phyloP scores from a whole-genome alignment of 2,113 vertebrate species.

The Fregetta grallaria region DNA sequence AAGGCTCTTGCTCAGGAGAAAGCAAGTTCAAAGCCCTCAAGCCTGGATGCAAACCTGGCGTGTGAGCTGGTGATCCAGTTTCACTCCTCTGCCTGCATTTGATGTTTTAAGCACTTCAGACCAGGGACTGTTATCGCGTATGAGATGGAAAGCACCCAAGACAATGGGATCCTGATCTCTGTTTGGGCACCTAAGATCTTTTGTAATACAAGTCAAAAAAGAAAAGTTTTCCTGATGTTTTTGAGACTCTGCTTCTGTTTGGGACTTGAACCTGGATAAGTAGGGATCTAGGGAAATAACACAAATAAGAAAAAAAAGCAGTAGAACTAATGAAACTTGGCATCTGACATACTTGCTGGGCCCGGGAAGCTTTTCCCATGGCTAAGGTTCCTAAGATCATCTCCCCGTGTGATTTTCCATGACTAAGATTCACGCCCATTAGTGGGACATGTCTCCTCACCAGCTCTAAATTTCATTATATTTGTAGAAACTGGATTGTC shows the following conservation, averaged over 20 bases:
- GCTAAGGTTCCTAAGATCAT: not conserved
- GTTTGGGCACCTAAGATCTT: not conserved
- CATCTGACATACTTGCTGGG: not conserved
- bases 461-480: not conserved
- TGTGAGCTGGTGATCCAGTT: not conserved
- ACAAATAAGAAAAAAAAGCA: not conserved
- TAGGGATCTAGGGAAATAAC: not conserved
- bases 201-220: not conserved
- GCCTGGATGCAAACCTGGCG: not conserved
- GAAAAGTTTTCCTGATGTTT: not conserved
- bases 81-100: not conserved
- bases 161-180: not conserved
- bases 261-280: not conserved
- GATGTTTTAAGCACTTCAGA: not conserved
- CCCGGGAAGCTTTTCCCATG: not conserved
- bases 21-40: not conserved
- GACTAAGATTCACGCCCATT: not conserved
- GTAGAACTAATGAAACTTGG: not conserved
- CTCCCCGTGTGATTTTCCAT: not conserved
- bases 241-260: not conserved
- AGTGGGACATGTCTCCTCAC: not conserved
- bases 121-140: not conserved
- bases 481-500: not conserved
- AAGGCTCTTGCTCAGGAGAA: not conserved
- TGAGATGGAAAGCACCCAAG: not conserved